Base-by-base conservation (phyloP, 2,888 invertebrate genomes). In the Apoda limacodes region DNA sequence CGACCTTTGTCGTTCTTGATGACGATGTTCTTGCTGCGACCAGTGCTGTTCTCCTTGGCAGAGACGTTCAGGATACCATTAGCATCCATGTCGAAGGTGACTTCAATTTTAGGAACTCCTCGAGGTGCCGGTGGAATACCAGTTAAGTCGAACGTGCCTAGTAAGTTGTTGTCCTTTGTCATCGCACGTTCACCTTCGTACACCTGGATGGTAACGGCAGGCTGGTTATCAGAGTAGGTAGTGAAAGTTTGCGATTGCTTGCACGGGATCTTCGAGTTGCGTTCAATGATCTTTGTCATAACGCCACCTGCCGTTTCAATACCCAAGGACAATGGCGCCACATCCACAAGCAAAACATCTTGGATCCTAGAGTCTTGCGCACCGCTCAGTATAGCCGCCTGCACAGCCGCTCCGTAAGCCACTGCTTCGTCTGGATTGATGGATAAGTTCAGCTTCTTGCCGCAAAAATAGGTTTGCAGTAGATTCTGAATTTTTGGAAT, bases 371-470 rank as follows among this genome's bases (percentile, higher is more conserved):
- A 74, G 51, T 88, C 87, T 5, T 84, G 82, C 87, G 88, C 82
- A 1, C 85, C 85, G 39, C 75, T 82, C 13, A 88, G 60, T 37
- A 87, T 84, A 2, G 86, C 86, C 1, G 86, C 86, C 52, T 87
- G 86, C 2, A 86, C 76, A 1, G 87, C 86, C 1, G 87, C 87
- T 12, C 87, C 87, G 50, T 86, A 88, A 1, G 88, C 88, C 1
- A 89, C 88, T 1, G 88, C 88, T 53, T 89, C 88, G 46, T 89
- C 88, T 0, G 88, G 88, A 50, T 88, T 88, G 45, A 88, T 87
- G 5, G 85, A 85, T 31, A 85, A 65, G 49, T 87, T 87, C n/a
- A 88, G 60, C 9, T 74, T 66, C 56, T 87, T 88, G 5, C 85
- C 85, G 42, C 76, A n/a, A n/a, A n/a, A n/a, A n/a, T n/a, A n/a